A percentile compares a stretch with the other conserved stretches of the same genome.
Evolutionary conservation across 2,797 vertebrate genomes (phyloP).

Genomic region (Chelidonichthys spinosus): DNA sequence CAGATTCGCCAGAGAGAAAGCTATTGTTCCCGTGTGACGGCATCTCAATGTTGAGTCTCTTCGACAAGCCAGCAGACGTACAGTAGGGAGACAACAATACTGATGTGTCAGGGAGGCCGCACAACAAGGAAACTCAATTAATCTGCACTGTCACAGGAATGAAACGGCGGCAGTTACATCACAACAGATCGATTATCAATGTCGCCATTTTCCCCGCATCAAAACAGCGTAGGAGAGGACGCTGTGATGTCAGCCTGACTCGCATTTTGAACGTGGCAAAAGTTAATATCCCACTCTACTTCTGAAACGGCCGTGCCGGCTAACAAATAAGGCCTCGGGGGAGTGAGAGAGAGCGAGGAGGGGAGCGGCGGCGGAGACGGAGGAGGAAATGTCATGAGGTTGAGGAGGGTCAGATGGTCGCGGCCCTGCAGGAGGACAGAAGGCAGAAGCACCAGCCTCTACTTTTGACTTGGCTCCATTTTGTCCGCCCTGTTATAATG

Average conservation of each 20-base stretch:
- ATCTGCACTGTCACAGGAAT: neutral
- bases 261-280: slow-evolving; percentile 1
- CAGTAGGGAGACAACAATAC: neutral
- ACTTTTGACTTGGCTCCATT: slow-evolving; percentile 51
- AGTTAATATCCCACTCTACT: slow-evolving; percentile 3
- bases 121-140: neutral
- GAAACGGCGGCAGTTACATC: neutral
- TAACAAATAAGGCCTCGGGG: neutral
- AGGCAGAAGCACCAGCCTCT: slow-evolving; percentile 38
- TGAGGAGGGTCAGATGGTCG: slow-evolving; percentile 37
- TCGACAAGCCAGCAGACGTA: neutral
- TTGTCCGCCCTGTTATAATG: slow-evolving; percentile 56
- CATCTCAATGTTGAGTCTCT: neutral
- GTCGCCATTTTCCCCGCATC: neutral
- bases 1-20: neutral
- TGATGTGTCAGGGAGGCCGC: neutral
- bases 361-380: neutral
- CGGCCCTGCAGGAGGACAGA: slow-evolving; percentile 25
- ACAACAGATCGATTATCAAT: neutral
- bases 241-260: neutral
- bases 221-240: neutral
- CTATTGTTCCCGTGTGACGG: neutral
- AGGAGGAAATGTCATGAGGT: slow-evolving; percentile 45
- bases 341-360: slow-evolving; percentile 7
- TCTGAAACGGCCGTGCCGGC: slow-evolving; percentile 4